Conservation (phyloP, 2,888 invertebrate species). For the Conistra vaccinii region DNA sequence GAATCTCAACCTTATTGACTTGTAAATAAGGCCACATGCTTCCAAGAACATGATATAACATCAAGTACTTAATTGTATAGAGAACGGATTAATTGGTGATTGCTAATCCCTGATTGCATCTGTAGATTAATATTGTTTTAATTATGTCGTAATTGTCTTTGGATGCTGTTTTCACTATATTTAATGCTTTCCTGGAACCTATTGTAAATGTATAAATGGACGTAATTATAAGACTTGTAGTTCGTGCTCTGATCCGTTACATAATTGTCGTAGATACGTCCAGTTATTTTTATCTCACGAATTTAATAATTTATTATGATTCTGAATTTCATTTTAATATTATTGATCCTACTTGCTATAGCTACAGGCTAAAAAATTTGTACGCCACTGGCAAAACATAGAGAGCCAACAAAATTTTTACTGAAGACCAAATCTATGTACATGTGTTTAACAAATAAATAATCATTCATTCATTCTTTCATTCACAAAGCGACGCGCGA, state of each 20-base stretch:
- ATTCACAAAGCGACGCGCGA: too few relatives aligned
- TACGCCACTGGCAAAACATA: too few relatives aligned
- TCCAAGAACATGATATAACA: constrained; percentile 58
- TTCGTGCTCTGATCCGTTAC: constrained; percentile 22
- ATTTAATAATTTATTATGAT: too few relatives aligned
- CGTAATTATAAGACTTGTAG: constrained; percentile 16
- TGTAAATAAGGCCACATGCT: constrained; percentile 47
- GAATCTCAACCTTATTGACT: constrained; percentile 57
- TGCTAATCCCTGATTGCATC: constrained; percentile 57
- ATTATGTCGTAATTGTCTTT: constrained; percentile 54
- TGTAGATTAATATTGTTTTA: constrained; percentile 59
- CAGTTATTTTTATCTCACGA: not conserved
- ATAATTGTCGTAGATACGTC: constrained; percentile 31
- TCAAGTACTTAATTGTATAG: constrained; percentile 52
- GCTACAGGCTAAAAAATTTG: too few relatives aligned
- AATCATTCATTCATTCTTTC: too few relatives aligned
- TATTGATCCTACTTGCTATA: too few relatives aligned
- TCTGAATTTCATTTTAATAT: too few relatives aligned
- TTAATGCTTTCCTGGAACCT: constrained; percentile 50
- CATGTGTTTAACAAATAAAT: too few relatives aligned
- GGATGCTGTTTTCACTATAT: constrained; percentile 59
- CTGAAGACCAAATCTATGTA: too few relatives aligned
- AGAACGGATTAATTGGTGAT: constrained; percentile 59
- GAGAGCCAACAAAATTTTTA: too few relatives aligned
- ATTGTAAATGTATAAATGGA: constrained; percentile 42